Conservation (phyloP, 2,113 vertebrate species). For the Helogale parvula region DNA sequence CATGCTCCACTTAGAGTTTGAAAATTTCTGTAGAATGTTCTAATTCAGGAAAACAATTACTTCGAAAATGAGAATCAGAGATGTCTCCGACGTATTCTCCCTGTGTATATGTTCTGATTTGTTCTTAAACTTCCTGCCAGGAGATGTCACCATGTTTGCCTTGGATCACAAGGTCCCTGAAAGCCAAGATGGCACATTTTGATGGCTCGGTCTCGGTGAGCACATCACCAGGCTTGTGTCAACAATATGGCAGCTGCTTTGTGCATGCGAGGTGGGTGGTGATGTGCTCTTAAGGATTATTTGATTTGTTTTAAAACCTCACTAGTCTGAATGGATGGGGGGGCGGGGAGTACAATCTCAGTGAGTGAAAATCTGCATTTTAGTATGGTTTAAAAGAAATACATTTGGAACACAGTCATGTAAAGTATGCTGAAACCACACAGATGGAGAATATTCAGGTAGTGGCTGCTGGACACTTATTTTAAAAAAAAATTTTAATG, state of each 20-base stretch:
- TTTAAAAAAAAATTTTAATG: too few relatives aligned
- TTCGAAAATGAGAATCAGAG: neutral
- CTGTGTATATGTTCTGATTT: neutral
- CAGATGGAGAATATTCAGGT: neutral
- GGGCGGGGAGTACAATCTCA: neutral
- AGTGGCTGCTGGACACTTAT: neutral
- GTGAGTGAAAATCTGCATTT: neutral
- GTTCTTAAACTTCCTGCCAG: neutral
- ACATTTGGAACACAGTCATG: neutral
- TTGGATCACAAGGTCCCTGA: neutral
- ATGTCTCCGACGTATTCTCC: neutral
- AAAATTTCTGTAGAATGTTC: neutral
- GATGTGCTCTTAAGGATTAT: neutral
- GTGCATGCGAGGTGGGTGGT: neutral
- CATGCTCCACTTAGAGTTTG: neutral
- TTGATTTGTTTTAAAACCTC: neutral
- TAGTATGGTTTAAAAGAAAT: neutral
- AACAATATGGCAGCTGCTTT: neutral
- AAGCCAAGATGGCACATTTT: neutral
- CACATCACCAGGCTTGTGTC: neutral
- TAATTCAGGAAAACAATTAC: neutral
- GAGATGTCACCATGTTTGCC: neutral
- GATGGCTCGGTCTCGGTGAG: rapidly evolving
- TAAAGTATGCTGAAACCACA: neutral
- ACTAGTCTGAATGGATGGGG: neutral